Base-by-base conservation (phyloP, 1,140 invertebrate genomes). In the Branchinecta lindahli region DNA sequence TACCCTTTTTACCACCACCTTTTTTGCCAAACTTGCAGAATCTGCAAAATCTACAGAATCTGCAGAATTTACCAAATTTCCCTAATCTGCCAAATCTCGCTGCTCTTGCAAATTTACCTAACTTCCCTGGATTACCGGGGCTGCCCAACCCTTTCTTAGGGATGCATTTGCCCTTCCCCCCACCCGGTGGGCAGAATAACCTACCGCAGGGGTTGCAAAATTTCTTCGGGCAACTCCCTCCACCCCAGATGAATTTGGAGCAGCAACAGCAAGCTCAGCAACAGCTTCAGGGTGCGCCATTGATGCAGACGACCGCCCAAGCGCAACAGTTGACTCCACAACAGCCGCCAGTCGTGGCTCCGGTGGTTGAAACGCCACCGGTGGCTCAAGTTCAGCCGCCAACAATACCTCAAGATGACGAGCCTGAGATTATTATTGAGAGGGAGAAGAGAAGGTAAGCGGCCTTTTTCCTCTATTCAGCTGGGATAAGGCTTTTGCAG, bases 31-130 rank as follows among this genome's bases (percentile, higher is more conserved):
- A 33, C 33, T 33, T 33, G 5, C 33, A 33, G 33, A 33, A 33
- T 61, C 12, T 61, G 52, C 52, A 12, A 61, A 61, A 61, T 61
- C 18, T 61, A 20, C 52, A 61, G 12, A 61, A 61, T 20, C 18
- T 61, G 12, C 52, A 12, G 6, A 61, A 61, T 6, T 61, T 61
- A 15, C 52, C 52, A 61, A 61, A 61, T 61, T 20, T 61, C 6
- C 52, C 52, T 20, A 61, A 61, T 61, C 18, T 61, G 52, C 52
- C 52, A 61, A 61, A 61, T 6, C 12, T 61, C 4, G 52, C 52
- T 15, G 52, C 52, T 61, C 52, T 61, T 15, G 52, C 52, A 61
- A 61, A 61, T 61, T 61, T 61, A 61, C 52, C 52, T 1, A 61
- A 61, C 52, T 61, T 61, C 18, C 52, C 52, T 61, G 52, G 52